Conservation (phyloP, 2,113 vertebrate genomes). For the Anseranas semipalmata region DNA sequence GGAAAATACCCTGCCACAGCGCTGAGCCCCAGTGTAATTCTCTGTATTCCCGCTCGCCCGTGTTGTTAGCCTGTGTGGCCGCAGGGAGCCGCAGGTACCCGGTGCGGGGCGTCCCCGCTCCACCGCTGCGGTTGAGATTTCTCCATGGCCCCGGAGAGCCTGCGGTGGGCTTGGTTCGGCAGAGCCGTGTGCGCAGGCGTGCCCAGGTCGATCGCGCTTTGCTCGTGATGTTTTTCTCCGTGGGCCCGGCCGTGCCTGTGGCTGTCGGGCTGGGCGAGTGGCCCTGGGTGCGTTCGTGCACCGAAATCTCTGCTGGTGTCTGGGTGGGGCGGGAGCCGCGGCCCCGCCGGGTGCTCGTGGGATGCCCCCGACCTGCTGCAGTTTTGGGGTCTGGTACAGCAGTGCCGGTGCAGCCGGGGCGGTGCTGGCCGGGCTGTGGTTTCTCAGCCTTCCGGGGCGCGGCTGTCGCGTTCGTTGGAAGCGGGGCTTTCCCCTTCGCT, state of each 20-base stretch:
- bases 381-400: not conserved
- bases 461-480: not conserved
- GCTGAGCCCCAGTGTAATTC: not conserved
- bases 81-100: fast-evolving
- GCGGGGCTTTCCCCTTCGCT: not conserved
- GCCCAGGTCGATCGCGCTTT: fast-evolving
- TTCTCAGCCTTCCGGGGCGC: not conserved
- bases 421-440: not conserved
- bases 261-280: not conserved
- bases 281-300: not conserved
- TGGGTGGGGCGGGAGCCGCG: not conserved
- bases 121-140: not conserved
- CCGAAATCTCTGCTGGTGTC: not conserved
- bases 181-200: not conserved
- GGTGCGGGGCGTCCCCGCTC: too few species aligned
- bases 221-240: fast-evolving
- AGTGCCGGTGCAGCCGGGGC: fast-evolving
- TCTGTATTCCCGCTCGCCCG: not conserved
- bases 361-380: fast-evolving
- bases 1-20: not conserved
- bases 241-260: not conserved
- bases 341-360: too few species aligned
- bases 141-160: not conserved
- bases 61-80: fast-evolving
- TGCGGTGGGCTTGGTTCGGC: not conserved